A percentile compares a stretch with the other conserved stretches of the same genome.
These are phyloP conservation scores for Protobothrops mucrosquamatus DNA, from an alignment of 2,113 vertebrate species.

Conservation along the genomic window DNA sequence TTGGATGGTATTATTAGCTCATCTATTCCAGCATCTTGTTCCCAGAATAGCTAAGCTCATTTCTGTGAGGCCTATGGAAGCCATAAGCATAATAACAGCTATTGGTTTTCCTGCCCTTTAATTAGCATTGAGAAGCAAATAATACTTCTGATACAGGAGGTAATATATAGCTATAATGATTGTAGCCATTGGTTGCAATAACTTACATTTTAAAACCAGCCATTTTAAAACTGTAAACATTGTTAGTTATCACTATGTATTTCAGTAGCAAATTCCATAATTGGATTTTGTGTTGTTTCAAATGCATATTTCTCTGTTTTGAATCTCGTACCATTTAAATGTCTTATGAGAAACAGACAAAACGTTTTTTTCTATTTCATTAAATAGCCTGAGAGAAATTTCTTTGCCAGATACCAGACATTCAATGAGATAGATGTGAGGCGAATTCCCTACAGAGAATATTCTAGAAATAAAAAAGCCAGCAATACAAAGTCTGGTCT, in stretches of 20 bases:
- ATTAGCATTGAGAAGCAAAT: not conserved
- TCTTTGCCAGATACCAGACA: too few relatives aligned
- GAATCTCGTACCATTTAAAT: too few relatives aligned
- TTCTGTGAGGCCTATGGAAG: not conserved
- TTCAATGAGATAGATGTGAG: too few relatives aligned
- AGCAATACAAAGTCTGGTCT: too few relatives aligned
- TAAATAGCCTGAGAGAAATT: too few relatives aligned
- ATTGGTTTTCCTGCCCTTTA: not conserved
- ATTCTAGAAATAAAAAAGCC: too few relatives aligned
- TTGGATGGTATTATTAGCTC: not conserved
- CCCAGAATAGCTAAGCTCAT: not conserved
- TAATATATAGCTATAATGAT: not conserved
- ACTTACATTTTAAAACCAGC: not conserved
- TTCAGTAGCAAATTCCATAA: not conserved
- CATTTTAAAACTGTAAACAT: not conserved
- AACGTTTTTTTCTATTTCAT: too few relatives aligned
- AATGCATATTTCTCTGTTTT: too few relatives aligned
- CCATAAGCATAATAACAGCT: not conserved
- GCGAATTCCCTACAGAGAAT: too few relatives aligned
- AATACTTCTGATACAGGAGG: not conserved
- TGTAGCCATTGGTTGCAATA: not conserved
- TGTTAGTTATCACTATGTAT: not conserved
- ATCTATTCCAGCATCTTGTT: not conserved
- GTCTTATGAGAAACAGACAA: too few relatives aligned
- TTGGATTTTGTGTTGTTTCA: not conserved